phyloP scores from a whole-genome alignment of 2,113 vertebrate species.

The Myrmecobius fasciatus region DNA sequence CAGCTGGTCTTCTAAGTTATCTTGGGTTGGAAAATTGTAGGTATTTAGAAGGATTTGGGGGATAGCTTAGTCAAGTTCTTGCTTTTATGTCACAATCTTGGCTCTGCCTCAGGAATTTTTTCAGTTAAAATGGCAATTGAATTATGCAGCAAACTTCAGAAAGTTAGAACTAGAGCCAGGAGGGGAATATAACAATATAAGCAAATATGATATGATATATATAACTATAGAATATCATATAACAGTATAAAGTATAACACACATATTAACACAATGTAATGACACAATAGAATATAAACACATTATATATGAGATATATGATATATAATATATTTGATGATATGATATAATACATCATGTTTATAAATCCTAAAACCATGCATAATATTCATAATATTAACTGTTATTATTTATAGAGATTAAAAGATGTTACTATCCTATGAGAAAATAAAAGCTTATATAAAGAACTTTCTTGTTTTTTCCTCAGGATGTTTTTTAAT shows the following conservation, averaged over 20 bases:
- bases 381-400: constrained; percentile 24
- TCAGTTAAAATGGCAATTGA: not conserved
- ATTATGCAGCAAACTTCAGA: not conserved
- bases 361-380: not conserved
- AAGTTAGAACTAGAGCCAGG: not conserved
- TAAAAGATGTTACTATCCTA: not conserved
- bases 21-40: too few relatives aligned
- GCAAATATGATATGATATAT: too few relatives aligned
- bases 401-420: constrained; percentile 1
- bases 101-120: not conserved
- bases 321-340: not conserved
- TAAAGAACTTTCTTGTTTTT: not conserved
- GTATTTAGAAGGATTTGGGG: too few relatives aligned
- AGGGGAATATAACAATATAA: not conserved
- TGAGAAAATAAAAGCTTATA: not conserved
- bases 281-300: not conserved
- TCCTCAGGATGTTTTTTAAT: not conserved
- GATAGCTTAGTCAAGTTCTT: too few relatives aligned
- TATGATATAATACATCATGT: not conserved
- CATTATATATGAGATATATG: not conserved
- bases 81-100: too few relatives aligned
- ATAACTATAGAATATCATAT: not conserved
- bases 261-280: not conserved
- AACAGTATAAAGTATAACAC: not conserved
- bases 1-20: too few relatives aligned